Conservation (phyloP, 2,797 vertebrate species). For the Taenioides sp. region DNA sequence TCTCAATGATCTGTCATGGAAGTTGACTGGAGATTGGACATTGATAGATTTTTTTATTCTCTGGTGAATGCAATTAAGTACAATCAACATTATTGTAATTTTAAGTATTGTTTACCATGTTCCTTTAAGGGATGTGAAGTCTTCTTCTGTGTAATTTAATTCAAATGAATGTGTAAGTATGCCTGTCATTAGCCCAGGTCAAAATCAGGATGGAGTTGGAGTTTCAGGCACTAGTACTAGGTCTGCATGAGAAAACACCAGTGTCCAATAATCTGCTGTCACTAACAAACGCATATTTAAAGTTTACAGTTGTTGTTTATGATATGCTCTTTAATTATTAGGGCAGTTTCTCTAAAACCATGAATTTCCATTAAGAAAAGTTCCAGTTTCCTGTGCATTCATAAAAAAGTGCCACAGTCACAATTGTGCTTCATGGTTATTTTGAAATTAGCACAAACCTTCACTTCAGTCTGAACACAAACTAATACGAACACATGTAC, state of each 20-base stretch:
- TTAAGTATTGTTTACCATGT: neutral
- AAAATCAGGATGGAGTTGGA: neutral
- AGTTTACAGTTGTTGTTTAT: neutral
- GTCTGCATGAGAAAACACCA: too few species aligned
- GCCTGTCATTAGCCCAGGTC: neutral
- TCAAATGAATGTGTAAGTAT: neutral
- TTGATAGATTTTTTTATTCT: neutral
- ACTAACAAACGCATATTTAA: neutral
- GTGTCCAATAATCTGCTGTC: neutral
- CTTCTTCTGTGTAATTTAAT: neutral
- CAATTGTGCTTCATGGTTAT: too few species aligned
- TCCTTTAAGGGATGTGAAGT: too few species aligned
- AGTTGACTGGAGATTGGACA: neutral
- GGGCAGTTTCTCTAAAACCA: neutral
- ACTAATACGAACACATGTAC: neutral
- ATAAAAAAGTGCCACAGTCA: neutral
- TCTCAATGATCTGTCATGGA: conserved; percentile 3
- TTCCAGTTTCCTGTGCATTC: neutral
- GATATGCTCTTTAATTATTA: neutral
- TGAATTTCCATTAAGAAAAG: neutral
- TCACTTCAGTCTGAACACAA: neutral
- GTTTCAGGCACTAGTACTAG: too few species aligned
- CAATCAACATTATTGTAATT: neutral
- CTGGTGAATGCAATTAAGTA: neutral
- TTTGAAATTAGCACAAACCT: too few species aligned